phyloP scores from a whole-genome alignment of 2,113 vertebrate genomes.

The Cynopterus brachyotis region DNA sequence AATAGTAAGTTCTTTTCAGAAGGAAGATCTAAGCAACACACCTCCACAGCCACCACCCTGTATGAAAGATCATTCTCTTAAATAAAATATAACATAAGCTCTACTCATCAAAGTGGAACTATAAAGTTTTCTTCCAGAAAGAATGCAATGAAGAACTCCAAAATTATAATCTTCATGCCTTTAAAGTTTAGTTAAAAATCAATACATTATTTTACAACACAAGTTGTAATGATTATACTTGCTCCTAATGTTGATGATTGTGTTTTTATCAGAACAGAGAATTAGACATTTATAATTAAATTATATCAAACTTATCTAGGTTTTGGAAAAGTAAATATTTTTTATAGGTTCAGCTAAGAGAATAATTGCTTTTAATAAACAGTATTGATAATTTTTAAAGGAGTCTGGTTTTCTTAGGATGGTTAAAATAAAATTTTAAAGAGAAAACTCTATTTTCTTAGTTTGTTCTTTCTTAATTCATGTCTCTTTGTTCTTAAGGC shows the following conservation, averaged over 20 bases:
- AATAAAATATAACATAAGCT: background rate
- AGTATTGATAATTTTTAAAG: background rate
- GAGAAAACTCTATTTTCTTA: background rate
- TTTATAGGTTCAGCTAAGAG: background rate
- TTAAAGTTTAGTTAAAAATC: background rate
- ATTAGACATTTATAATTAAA: conserved; percentile 1
- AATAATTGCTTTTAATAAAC: conserved; percentile 35
- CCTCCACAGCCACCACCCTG: background rate
- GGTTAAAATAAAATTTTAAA: background rate
- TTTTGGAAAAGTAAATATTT: conserved; percentile 31
- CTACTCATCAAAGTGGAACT: background rate
- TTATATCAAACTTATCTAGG: background rate
- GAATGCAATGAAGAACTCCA: background rate
- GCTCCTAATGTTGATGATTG: background rate
- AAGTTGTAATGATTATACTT: background rate
- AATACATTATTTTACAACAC: background rate
- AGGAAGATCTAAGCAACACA: background rate
- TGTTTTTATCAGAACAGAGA: background rate
- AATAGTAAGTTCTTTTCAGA: background rate
- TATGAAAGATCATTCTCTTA: background rate
- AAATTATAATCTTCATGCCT: background rate
- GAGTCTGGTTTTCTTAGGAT: background rate
- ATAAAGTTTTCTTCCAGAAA: background rate
- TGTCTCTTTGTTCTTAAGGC: background rate
- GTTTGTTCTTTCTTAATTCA: background rate